Base-by-base conservation (phyloP, 2,888 invertebrate species). In the Nomada fabriciana region DNA sequence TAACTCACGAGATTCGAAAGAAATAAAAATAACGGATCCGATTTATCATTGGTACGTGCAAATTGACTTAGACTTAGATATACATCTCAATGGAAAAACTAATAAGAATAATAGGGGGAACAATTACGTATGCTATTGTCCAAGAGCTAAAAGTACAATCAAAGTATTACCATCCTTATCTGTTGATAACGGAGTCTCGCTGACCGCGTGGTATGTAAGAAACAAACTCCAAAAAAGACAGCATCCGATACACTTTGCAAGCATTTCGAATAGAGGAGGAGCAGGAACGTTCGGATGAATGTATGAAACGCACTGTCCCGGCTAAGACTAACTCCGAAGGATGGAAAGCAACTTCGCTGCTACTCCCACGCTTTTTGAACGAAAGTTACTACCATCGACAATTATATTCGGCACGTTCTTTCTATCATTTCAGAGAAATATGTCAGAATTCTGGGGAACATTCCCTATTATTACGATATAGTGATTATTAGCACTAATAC, bases 181-280 rank as follows among this genome's bases (percentile, higher is more conserved):
- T 61, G 67, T 59, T 50, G 86, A 65, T 64, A 83, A 55, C 2
- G 74, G 64, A 53, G 77, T 36, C 25, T 87, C 83, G 67, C 83
- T 80, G 78, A 81, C 80, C 87, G 87, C 88, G 83, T 88, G 88
- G 81, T 83, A 87, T 2, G 84, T 78, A 25, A 83, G 64, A 47
- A 88, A 83, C 13, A 86, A 15, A 61, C 72, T 67, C 83, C 85
- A 89, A 59, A 84, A 68, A 23, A 89, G 18, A 69, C 82, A 86
- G 63, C 77, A 75, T 59, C 85, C 81, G 59, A 83, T 25, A 4
- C 63, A 64, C 36, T 60, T 79, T 7, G 11, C 63, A 50, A 59
- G 65, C 86, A 86, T 86, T 47, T 76, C 29, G 63, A 59, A 68
- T 3, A 11, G 20, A 60, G 18, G 36, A 57, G 25, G n/a, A 52